Percentiles rank a stretch among this genome's conserved stretches.
These are phyloP conservation scores for Nasonia giraulti DNA, from an alignment of 1,140 invertebrate genomes.

Conservation along the genomic window DNA sequence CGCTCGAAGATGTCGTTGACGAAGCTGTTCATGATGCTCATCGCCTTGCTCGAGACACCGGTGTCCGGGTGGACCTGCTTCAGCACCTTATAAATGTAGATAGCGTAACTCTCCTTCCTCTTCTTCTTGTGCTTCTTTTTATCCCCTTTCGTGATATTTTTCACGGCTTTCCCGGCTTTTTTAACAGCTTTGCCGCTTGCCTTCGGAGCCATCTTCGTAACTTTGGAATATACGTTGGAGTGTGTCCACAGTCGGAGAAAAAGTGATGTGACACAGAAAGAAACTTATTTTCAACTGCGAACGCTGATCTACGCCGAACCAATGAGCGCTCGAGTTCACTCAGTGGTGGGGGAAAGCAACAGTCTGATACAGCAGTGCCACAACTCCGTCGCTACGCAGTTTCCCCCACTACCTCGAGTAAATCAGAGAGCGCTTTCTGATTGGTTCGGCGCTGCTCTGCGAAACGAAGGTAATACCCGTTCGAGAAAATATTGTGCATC, in stretches of 20 bases:
- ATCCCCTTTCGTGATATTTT: conserved; percentile 47
- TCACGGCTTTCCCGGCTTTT: conserved; percentile 76
- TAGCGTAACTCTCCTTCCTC: conserved; percentile 69
- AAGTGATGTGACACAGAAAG: not conserved
- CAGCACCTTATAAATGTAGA: conserved; percentile 69
- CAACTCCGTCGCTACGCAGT: too few relatives aligned
- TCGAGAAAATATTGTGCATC: too few relatives aligned
- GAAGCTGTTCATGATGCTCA: conserved; percentile 81
- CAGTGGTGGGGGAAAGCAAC: not conserved
- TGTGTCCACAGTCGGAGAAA: not conserved
- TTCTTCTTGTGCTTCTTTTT: conserved; percentile 78
- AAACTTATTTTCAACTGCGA: too few relatives aligned
- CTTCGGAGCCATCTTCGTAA: conserved; percentile 70
- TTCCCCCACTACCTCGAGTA: too few relatives aligned
- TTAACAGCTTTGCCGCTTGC: conserved; percentile 73
- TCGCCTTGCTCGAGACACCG: conserved; percentile 76
- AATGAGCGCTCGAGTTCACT: not conserved
- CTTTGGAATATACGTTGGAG: not conserved
- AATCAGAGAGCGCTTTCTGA: not conserved
- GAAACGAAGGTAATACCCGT: not conserved
- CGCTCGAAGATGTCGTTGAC: conserved; percentile 82
- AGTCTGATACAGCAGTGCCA: too few relatives aligned
- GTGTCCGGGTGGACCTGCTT: conserved; percentile 80
- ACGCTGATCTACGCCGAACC: not conserved
- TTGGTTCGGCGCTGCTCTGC: not conserved